Conservation (phyloP, 2,113 vertebrate species). For the Dicrurus megarhynchus region DNA sequence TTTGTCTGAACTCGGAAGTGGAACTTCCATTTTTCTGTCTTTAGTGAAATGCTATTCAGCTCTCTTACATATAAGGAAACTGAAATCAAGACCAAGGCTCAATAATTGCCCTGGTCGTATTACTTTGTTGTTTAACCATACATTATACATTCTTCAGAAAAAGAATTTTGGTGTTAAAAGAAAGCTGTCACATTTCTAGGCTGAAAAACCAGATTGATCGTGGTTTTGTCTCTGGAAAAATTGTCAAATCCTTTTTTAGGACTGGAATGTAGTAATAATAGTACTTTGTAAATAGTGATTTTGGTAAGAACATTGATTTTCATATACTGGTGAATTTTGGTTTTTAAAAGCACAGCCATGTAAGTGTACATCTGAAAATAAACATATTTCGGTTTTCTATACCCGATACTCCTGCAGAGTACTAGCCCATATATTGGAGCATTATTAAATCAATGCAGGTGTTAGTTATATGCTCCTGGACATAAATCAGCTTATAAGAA, state of each 20-base stretch:
- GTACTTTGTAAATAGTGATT: neutral
- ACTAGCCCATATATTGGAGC: neutral
- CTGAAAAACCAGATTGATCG: neutral
- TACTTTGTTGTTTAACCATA: neutral
- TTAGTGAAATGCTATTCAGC: neutral
- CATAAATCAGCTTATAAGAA: neutral
- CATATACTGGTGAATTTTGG: neutral
- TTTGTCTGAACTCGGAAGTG: neutral
- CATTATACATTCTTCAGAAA: neutral
- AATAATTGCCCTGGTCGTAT: constrained; percentile 49
- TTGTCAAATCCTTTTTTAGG: neutral
- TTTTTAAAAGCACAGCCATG: neutral
- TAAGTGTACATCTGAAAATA: neutral
- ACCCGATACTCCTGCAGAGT: neutral
- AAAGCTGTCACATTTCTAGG: neutral
- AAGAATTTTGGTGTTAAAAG: neutral
- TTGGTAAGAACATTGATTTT: neutral
- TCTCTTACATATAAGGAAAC: neutral
- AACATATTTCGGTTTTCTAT: neutral
- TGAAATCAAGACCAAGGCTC: neutral
- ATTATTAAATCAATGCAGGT: neutral
- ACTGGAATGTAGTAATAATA: neutral
- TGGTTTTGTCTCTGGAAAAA: neutral
- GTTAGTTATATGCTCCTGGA: neutral
- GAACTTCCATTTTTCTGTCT: neutral